phyloP scores from a whole-genome alignment of 2,797 vertebrate genomes.

The Cichlasoma orientale region DNA sequence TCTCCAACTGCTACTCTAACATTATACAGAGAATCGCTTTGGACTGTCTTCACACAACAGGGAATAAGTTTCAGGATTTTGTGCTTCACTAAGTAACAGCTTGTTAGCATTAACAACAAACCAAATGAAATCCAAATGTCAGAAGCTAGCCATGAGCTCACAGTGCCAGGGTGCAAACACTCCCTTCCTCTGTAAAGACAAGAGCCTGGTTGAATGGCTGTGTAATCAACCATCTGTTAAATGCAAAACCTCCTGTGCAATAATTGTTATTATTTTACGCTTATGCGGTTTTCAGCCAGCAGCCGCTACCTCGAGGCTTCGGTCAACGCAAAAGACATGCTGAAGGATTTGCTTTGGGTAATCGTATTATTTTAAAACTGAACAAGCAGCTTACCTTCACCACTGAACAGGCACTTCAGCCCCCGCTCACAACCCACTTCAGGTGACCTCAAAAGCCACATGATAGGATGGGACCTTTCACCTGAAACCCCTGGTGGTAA shows the following conservation, averaged over 20 bases:
- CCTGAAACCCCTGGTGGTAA: too few relatives aligned
- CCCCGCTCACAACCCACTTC: too few relatives aligned
- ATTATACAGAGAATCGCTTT: conserved; percentile 18
- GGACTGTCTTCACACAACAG: conserved; percentile 18
- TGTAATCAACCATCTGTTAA: conserved; percentile 1
- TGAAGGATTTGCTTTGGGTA: neutral
- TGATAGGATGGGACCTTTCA: too few relatives aligned
- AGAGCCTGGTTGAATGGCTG: conserved; percentile 9
- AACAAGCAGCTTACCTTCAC: neutral
- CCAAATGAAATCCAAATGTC: conserved; percentile 50
- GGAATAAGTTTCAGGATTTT: conserved; percentile 29
- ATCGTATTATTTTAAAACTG: neutral
- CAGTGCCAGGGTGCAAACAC: conserved; percentile 9
- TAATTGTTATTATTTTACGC: neutral
- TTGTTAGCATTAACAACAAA: conserved; percentile 29
- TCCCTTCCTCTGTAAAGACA: neutral
- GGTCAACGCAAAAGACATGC: neutral
- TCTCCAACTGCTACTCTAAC: conserved; percentile 6
- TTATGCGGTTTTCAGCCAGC: neutral
- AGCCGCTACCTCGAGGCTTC: neutral
- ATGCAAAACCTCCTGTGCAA: conserved; percentile 2
- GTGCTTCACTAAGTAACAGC: conserved; percentile 16
- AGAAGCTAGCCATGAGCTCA: conserved; percentile 25
- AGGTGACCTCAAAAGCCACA: too few relatives aligned
- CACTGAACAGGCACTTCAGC: neutral